Percentiles rank a stretch among this genome's conserved stretches.
phyloP scores from a whole-genome alignment of 1,140 invertebrate genomes.

The Hyphantria cunea region DNA sequence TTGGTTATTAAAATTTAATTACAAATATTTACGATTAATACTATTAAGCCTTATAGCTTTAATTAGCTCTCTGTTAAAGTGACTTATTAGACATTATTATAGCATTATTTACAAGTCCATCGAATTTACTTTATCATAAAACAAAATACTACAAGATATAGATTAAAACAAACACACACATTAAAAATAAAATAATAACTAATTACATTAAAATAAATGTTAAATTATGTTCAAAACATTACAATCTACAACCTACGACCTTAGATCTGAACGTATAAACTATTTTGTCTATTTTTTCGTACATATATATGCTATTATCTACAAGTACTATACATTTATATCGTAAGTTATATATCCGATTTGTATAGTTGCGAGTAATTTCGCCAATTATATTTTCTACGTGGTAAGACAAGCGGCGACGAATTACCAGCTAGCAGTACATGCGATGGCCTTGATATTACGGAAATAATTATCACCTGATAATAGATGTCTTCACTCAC shows the following conservation, averaged over 20 bases:
- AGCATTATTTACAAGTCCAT: slow-evolving; percentile 8
- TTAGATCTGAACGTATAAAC: neutral
- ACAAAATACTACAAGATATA: neutral
- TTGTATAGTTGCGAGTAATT: slow-evolving; percentile 3
- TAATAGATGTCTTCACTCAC: slow-evolving; percentile 80
- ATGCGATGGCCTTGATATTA: slow-evolving; percentile 75
- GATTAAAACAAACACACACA: neutral
- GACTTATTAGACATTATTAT: neutral
- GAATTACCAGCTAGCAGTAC: slow-evolving; percentile 47
- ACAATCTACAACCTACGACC: neutral
- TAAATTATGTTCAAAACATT: no score
- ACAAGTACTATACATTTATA: neutral
- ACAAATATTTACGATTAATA: neutral
- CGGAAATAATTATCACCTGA: slow-evolving; percentile 78
- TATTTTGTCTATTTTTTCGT: neutral
- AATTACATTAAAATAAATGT: slow-evolving; percentile 1
- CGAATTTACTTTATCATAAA: slow-evolving; percentile 4
- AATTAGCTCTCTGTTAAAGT: neutral
- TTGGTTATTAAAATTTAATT: slow-evolving; percentile 15
- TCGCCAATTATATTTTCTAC: slow-evolving; percentile 10
- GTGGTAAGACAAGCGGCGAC: slow-evolving; percentile 23
- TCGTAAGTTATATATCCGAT: neutral
- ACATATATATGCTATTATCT: slow-evolving; percentile 1
- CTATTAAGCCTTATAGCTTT: slow-evolving; percentile 4
- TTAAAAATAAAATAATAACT: neutral